phyloP scores from a whole-genome alignment of 2,113 vertebrate genomes.

The Pachyramphus minor region DNA sequence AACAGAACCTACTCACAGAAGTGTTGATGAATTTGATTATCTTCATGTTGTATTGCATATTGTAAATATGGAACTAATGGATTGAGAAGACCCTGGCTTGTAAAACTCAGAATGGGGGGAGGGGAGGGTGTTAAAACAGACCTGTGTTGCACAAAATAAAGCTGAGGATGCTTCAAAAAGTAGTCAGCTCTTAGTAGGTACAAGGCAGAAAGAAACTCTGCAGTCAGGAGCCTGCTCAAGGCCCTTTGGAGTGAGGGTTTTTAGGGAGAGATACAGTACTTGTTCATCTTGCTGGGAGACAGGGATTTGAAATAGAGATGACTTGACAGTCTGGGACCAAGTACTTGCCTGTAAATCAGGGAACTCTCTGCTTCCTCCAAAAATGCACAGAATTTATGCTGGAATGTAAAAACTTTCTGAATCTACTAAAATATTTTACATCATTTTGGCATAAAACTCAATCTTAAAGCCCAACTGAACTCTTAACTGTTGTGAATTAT shows the following conservation, averaged over 20 bases:
- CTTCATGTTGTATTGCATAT: not conserved
- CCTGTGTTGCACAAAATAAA: not conserved
- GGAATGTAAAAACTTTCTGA: not conserved
- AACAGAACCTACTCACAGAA: not conserved
- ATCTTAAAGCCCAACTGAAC: not conserved
- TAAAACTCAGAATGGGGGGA: not conserved
- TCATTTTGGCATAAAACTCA: not conserved
- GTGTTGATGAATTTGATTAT: not conserved
- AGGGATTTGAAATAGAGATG: not conserved
- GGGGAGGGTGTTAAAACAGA: not conserved
- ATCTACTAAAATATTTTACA: not conserved
- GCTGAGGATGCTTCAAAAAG: not conserved
- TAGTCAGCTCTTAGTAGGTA: not conserved
- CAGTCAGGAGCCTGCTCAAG: not conserved
- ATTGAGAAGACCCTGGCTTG: not conserved
- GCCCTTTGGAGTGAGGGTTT: not conserved
- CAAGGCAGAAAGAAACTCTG: not conserved
- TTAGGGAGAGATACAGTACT: not conserved
- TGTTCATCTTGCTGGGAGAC: not conserved
- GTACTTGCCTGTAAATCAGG: not conserved
- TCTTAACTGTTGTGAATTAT: not conserved
- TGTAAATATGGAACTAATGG: not conserved
- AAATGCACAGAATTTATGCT: not conserved
- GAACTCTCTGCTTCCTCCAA: not conserved
- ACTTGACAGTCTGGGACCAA: not conserved